phyloP scores from a whole-genome alignment of 2,888 invertebrate species.

The Lasioglossum pauxillum region DNA sequence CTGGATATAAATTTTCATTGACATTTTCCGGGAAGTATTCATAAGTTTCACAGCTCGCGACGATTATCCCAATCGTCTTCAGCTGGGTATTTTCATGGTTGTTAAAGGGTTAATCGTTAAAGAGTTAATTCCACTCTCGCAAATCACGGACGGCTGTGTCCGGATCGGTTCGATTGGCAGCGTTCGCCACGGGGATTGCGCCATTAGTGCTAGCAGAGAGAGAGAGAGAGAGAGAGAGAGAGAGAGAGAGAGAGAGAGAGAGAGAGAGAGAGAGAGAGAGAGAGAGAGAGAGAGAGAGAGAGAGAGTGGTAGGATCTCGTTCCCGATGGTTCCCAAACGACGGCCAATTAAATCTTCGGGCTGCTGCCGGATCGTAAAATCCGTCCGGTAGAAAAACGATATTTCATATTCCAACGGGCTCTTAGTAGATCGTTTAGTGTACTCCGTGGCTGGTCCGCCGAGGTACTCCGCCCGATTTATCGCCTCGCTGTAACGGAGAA shows the following conservation, averaged over 20 bases:
- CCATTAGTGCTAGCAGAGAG: background rate
- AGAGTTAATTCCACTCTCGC: background rate
- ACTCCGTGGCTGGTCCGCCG: background rate
- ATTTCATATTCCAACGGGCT: conserved; percentile 3
- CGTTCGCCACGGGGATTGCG: background rate
- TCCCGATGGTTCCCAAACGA: background rate
- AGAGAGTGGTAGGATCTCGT: background rate
- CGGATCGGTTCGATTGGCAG: conserved; percentile 5
- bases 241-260: background rate
- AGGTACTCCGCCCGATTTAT: conserved; percentile 16
- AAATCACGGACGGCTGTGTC: background rate
- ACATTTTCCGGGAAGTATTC: background rate
- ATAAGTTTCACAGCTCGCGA: background rate
- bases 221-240: background rate
- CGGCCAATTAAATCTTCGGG: background rate
- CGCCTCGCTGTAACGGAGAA: conserved; percentile 23
- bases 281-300: background rate
- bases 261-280: background rate
- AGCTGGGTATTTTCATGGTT: background rate
- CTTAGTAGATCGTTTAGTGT: background rate
- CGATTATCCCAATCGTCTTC: background rate
- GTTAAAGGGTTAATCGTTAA: background rate
- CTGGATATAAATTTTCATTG: background rate
- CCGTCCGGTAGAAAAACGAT: background rate
- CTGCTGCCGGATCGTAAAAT: background rate